These are phyloP conservation scores for Onthophagus taurus DNA, from an alignment of 1,140 invertebrate genomes.

Conservation along the genomic window DNA sequence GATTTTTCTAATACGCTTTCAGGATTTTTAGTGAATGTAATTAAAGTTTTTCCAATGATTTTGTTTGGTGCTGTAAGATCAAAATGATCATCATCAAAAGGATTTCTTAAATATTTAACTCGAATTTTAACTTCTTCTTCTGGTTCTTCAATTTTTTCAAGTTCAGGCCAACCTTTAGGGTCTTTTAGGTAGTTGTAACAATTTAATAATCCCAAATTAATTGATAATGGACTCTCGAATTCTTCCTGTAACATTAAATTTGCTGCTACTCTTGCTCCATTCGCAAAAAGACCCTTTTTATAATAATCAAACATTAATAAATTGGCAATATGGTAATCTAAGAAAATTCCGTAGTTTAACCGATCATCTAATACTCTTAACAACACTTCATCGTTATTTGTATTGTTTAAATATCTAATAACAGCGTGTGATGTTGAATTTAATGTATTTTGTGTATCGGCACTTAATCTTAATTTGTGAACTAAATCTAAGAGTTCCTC, in stretches of 20 bases:
- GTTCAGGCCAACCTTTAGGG: conserved; percentile 44
- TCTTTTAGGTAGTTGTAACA: conserved; percentile 65
- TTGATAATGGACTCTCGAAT: conserved; percentile 58
- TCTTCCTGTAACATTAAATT: conserved; percentile 88
- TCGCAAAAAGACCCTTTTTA: conserved; percentile 53
- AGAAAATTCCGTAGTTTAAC: conserved; percentile 81
- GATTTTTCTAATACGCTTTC: conserved; percentile 50
- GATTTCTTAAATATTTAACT: conserved; percentile 69
- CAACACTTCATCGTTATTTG: conserved; percentile 50
- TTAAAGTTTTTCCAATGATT: conserved; percentile 71
- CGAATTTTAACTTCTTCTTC: conserved; percentile 67
- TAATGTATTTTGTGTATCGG: conserved; percentile 56
- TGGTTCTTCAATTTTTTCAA: conserved; percentile 34
- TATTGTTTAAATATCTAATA: conserved; percentile 55
- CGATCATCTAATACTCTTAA: conserved; percentile 67
- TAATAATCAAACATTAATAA: conserved; percentile 75
- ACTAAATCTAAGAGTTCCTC: conserved; percentile 62
- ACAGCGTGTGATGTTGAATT: conserved; percentile 76
- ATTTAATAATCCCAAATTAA: conserved; percentile 60
- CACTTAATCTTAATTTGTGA: conserved; percentile 58
- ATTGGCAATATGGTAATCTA: conserved; percentile 69
- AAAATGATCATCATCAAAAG: conserved; percentile 80
- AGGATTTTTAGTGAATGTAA: conserved; percentile 45
- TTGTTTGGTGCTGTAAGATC: conserved; percentile 58
- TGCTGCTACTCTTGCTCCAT: conserved; percentile 66